Evolutionary conservation across 2,888 invertebrate genomes (phyloP), one percentile per base, ranked within the genome.

Genomic region (Lathronympha strigana): DNA sequence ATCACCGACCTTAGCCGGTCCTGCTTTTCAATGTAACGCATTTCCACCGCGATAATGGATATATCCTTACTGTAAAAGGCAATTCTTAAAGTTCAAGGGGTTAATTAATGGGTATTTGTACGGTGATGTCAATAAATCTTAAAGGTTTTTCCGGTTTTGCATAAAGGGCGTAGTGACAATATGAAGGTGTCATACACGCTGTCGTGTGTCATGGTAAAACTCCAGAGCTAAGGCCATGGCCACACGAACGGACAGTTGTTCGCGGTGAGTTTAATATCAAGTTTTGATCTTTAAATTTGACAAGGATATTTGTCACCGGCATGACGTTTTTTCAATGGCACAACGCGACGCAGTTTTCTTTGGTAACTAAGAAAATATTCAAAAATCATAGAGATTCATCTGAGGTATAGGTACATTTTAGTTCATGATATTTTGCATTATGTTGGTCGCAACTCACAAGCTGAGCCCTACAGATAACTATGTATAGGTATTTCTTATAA

Each of bases 11-110:
- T 67, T 67, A 53, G 45, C 53, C 25, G 19, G 55, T 50, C 64
- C 55, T 55, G 47, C 57, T 57, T 63, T 49, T 58, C 67, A 67
- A 67, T 64, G 58, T 33, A 47, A 47, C 50, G 23, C 43, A 21
- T 51, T 54, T 54, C 54, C 63, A 43, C 68, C 68, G 69, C 67
- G 69, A 66, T 78, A 79, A 81, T 76, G 75, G 74, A 61, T 69
- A 63, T 79, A 79, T 79, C 79, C 80, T 83, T 82, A 73, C 70
- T 71, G 72, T 72, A 67, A 63, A 67, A 61, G 53, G 66, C 31
- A 53, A 66, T 63, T 64, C 53, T 28, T n/a, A 17, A 66, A 66
- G 66, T 66, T 66, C 66, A 66, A 61, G 60, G 66, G 61, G 43
- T 19, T 50, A 61, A 64, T 67, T 67, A 49, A 50, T 45, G 33